Percentiles rank a stretch among this genome's conserved stretches.
phyloP scores from a whole-genome alignment of 2,113 vertebrate species.

The Vireo altiloquus region DNA sequence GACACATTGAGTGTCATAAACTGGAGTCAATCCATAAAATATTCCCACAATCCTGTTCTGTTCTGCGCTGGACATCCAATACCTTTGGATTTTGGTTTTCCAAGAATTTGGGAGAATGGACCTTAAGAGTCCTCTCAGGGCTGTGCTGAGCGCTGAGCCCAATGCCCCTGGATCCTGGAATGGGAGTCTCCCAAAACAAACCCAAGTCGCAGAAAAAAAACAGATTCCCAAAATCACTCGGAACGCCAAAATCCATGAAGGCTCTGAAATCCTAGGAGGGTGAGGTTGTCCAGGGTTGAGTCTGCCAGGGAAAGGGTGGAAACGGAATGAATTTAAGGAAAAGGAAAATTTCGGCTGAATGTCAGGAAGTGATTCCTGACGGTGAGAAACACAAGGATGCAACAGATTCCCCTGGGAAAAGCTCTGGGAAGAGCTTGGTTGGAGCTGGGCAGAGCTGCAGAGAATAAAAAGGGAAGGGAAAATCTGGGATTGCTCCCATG shows the following conservation, averaged over 20 bases:
- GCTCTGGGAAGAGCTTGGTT: background rate
- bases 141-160: background rate
- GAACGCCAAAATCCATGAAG: background rate
- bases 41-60: background rate
- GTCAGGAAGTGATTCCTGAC: slow-evolving; percentile 36
- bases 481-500: background rate
- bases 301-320: background rate
- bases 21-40: background rate
- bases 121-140: too few relatives aligned
- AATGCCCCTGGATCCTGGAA: background rate
- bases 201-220: background rate
- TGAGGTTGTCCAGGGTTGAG: background rate
- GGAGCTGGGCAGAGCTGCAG: background rate
- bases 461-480: slow-evolving; percentile 14
- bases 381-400: background rate
- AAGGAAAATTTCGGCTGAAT: slow-evolving; percentile 25
- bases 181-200: background rate
- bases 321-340: slow-evolving; percentile 21
- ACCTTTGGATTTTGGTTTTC: background rate
- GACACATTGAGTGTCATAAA: background rate
- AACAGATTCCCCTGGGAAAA: background rate
- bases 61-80: background rate
- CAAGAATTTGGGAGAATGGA: background rate
- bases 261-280: background rate
- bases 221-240: fast-evolving